Conservation (phyloP, 2,888 invertebrate species). For the Melanotus villosus region DNA sequence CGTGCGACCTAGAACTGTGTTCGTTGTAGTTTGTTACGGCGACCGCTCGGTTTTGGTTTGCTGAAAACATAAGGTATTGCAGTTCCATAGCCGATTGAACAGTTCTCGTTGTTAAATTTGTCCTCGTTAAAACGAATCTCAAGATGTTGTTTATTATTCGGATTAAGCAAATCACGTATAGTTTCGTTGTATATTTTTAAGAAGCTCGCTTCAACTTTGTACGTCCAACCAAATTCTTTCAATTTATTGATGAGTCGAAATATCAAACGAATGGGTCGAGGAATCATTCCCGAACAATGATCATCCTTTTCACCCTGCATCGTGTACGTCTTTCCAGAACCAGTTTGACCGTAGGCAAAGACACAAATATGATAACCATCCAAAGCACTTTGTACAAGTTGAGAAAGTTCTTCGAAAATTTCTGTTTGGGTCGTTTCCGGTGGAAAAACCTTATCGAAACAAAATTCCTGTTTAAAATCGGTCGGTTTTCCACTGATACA, state of each 20-base stretch:
- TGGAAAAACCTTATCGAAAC: slow-evolving; percentile 88
- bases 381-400: slow-evolving; percentile 88
- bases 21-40: slow-evolving; percentile 76
- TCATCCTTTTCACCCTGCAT: slow-evolving; percentile 81
- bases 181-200: slow-evolving; percentile 82
- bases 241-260: slow-evolving; percentile 81
- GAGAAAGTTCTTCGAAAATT: slow-evolving; percentile 87
- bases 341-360: slow-evolving; percentile 93
- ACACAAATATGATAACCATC: slow-evolving; percentile 94
- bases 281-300: slow-evolving; percentile 80
- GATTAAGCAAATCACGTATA: slow-evolving; percentile 72
- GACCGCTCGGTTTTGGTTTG: no score
- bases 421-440: slow-evolving; percentile 80
- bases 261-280: slow-evolving; percentile 84
- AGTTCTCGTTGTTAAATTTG: slow-evolving; percentile 71
- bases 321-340: slow-evolving; percentile 91
- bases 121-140: slow-evolving; percentile 73
- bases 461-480: slow-evolving; percentile 76
- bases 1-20: slow-evolving; percentile 70
- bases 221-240: slow-evolving; percentile 83
- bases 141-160: slow-evolving; percentile 67
- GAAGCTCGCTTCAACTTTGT: slow-evolving; percentile 75
- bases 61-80: no score
- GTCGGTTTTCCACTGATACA: slow-evolving; percentile 65
- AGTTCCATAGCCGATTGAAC: no score